These are phyloP conservation scores for Ispidina picta DNA, from an alignment of 2,797 vertebrate species.

Conservation along the genomic window DNA sequence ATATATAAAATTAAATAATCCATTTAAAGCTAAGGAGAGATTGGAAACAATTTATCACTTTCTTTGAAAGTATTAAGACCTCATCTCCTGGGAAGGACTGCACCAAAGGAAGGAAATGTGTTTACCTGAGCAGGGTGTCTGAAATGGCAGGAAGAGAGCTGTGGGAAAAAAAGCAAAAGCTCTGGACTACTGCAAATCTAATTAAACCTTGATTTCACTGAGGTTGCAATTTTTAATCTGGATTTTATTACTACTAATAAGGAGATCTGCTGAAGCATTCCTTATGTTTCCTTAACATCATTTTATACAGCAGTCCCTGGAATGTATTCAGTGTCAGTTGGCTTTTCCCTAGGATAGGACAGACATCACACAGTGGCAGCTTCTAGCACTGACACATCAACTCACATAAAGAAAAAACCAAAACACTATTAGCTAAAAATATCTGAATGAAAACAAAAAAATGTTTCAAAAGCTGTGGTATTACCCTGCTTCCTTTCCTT, in stretches of 20 bases:
- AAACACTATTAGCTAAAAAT: slow-evolving; percentile 19
- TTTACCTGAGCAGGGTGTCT: not conserved
- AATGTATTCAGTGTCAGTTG: not conserved
- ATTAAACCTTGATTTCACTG: not conserved
- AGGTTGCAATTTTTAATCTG: not conserved
- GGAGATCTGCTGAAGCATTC: not conserved
- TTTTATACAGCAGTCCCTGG: not conserved
- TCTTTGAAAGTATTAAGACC: not conserved
- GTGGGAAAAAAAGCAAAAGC: not conserved
- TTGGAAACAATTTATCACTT: not conserved
- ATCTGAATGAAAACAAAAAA: slow-evolving; percentile 2
- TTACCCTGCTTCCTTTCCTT: not conserved
- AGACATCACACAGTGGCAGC: not conserved
- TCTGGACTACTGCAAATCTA: not conserved
- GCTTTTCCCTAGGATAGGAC: not conserved
- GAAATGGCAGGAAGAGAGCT: not conserved
- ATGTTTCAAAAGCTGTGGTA: not conserved
- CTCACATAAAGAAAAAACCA: not conserved
- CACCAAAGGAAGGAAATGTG: not conserved
- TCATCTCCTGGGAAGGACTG: not conserved
- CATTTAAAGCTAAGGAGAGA: not conserved
- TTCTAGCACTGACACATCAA: not conserved
- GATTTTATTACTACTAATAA: not conserved
- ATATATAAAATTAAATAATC: not conserved
- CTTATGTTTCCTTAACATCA: not conserved